Evolutionary conservation across 2,113 vertebrate species (phyloP), one percentile per base, ranked within the genome.

Genomic region (Psammodynastes pulverulentus): DNA sequence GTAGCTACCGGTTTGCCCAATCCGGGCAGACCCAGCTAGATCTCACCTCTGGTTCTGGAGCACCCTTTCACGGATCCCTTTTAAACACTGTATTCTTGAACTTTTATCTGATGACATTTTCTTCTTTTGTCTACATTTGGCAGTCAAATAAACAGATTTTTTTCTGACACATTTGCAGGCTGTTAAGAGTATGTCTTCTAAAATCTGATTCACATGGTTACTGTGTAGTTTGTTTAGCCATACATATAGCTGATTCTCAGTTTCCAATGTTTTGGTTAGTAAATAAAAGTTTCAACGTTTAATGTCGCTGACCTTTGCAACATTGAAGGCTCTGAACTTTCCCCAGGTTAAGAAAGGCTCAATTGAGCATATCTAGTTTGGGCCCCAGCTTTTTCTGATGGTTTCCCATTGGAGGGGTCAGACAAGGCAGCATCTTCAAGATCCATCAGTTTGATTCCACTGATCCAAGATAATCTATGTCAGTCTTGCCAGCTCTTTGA

Each of bases 21-120:
- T n/a, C n/a, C n/a, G n/a, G n/a, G n/a, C n/a, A n/a, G n/a, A n/a
- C n/a, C n/a, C n/a, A n/a, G n/a, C n/a, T n/a, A n/a, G n/a, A n/a
- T n/a, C n/a, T n/a, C n/a, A n/a, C n/a, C n/a, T n/a, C n/a, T n/a
- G n/a, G n/a, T n/a, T n/a, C 84, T 89, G 24, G 9, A 93, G 53
- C 5, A 39, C 87, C 89, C 90, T 92, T 92, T 92, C 87, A 94
- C 56, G 0, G 5, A 94, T 92, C 9, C 45, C 95, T 79, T 90
- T 26, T 58, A 90, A 84, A 62, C 93, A 94, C 49, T 29, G 72
- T 58, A 56, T 84, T 94, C 48, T 88, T 94, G 53, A 96, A 94
- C 21, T 72, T 58, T 94, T 95, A 93, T 62, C 93, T 58, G 95
- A 54, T 92, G 67, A 95, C 93, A 93, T 93, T 94, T 85, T 89